Base-by-base conservation (phyloP, 2,113 vertebrate genomes). In the Nesospiza acunhae region DNA sequence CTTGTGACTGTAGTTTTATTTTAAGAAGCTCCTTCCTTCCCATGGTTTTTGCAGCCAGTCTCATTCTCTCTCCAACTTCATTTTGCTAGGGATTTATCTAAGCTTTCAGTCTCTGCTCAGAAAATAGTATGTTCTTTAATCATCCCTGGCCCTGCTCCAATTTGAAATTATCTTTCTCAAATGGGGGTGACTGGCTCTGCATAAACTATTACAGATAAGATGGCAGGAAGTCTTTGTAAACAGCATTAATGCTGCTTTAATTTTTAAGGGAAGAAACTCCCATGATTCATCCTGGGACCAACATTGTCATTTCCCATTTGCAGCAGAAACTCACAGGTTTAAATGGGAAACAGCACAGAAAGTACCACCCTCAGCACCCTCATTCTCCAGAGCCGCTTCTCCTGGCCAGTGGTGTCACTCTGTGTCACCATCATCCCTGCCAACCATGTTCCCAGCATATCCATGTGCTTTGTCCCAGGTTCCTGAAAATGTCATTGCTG, bases 371-470 rank as follows among this genome's bases (percentile, higher is more conserved):
- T 27, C 44, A 9, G 53, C 23, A 70, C 12, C 20, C 42, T 14
- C 1, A 19, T 30, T 44, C 69, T 39, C 50, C 41, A 5, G 22
- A 0, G 1, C 26, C 47, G 30, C 17, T 55, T 39, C 13, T 55
- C 53, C 27, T 2, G 1, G 3, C 1, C 1, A 0, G 10, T 6
- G 18, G 24, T 33, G 41, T 22, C 26, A 64, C 30, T 6, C 30
- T 15, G 7, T 27, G 1, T 20, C 62, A 31, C 4, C 4, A 30
- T 22, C 50, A 23, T 4, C 14, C n/a, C 50, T 28, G 8, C 15
- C 10, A 2, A 9, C 21, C 1, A 0, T 6, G 10, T 9, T 49
- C 26, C 67, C 47, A 33, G 1, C 0, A 0, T 6, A 31, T 8
- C 30, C 0, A 0, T 3, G 19, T 17, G 56, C 37, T 83, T 30